Percentiles rank a stretch among this genome's conserved stretches.
These are phyloP conservation scores for Acrocyrtus sp. DNA, from an alignment of 2,888 invertebrate species.

Conservation along the genomic window DNA sequence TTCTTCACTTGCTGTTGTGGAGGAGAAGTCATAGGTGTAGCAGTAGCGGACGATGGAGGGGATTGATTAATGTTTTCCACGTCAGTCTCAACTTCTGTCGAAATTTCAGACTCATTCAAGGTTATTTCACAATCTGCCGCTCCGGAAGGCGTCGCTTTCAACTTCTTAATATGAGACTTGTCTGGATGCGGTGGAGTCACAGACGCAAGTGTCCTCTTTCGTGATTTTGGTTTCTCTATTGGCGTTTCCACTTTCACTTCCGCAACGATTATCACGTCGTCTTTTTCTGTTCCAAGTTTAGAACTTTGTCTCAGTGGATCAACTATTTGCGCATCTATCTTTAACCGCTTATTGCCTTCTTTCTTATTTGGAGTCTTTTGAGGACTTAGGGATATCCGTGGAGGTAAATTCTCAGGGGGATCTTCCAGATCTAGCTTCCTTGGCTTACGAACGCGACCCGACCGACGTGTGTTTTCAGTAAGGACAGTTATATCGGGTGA, in stretches of 20 bases:
- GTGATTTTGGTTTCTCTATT: background rate
- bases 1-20: constrained; percentile 47
- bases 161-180: constrained; percentile 17
- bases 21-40: constrained; percentile 46
- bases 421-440: constrained; percentile 46
- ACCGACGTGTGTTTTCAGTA: constrained; percentile 23
- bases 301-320: no score
- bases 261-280: background rate
- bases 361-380: constrained; percentile 4
- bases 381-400: constrained; percentile 14
- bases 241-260: background rate
- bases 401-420: background rate
- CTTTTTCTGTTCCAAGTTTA: background rate
- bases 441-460: constrained; percentile 44
- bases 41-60: constrained; percentile 29
- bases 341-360: background rate
- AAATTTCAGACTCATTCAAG: constrained; percentile 38
- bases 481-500: constrained; percentile 43
- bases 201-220: constrained; percentile 2
- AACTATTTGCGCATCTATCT: background rate
- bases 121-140: constrained; percentile 28
- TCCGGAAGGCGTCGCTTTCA: constrained; percentile 3
- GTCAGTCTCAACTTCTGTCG: constrained; percentile 43
- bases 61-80: constrained; percentile 22
- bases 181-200: background rate